phyloP scores from a whole-genome alignment of 2,888 invertebrate genomes.

The Loripinus fragilis region DNA sequence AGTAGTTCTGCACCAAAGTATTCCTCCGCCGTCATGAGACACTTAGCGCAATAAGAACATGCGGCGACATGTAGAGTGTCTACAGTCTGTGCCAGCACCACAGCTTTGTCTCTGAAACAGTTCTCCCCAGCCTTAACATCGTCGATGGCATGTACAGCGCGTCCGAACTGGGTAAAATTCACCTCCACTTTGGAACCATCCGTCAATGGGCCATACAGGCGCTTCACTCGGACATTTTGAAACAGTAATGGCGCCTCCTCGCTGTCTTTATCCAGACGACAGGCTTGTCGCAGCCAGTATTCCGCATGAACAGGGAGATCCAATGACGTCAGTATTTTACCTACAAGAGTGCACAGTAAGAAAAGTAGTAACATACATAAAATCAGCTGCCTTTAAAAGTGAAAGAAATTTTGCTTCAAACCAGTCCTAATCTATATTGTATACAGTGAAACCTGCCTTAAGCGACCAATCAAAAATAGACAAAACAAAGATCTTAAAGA shows the following conservation, averaged over 20 bases:
- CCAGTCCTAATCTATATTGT: no score
- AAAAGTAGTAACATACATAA: no score
- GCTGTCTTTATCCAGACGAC: constrained; percentile 52
- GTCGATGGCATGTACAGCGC: constrained; percentile 58
- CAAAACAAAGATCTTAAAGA: no score
- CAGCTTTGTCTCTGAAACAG: constrained; percentile 66
- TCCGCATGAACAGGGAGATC: constrained; percentile 67
- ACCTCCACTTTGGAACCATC: constrained; percentile 57
- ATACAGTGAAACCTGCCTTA: no score
- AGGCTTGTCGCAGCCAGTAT: constrained; percentile 64
- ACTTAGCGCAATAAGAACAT: constrained; percentile 69
- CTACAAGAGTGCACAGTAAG: constrained; percentile 37
- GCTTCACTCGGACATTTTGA: constrained; percentile 65
- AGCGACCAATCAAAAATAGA: no score
- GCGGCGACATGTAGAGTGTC: constrained; percentile 61
- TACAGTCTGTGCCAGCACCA: constrained; percentile 68
- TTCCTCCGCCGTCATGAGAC: constrained; percentile 65
- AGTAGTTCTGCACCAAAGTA: constrained; percentile 63
- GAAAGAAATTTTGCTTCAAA: no score
- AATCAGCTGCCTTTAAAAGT: no score
- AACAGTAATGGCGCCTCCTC: constrained; percentile 62
- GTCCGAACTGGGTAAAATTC: constrained; percentile 63
- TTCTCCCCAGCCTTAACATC: constrained; percentile 57
- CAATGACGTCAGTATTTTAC: constrained; percentile 58
- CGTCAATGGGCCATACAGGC: constrained; percentile 65